Evolutionary conservation across 2,113 vertebrate genomes (phyloP).

Genomic region (Paradisaea rubra): DNA sequence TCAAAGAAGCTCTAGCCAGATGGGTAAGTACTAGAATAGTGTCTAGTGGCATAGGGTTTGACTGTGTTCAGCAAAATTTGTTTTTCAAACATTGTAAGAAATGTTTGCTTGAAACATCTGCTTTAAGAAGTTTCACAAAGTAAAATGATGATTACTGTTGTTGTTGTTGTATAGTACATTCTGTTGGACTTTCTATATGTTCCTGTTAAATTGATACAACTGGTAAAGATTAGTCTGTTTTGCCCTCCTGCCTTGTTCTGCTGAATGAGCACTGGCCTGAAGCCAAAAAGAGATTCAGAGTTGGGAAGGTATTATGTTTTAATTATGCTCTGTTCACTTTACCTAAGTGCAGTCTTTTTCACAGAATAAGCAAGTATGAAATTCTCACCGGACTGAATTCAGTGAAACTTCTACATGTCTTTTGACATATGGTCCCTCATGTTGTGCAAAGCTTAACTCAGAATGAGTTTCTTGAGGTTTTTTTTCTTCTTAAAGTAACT

Average conservation of each 20-base stretch:
- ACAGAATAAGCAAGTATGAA: not conserved
- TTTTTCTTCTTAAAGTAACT: not conserved
- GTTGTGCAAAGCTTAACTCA: not conserved
- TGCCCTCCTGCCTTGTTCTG: not conserved
- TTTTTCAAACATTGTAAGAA: not conserved
- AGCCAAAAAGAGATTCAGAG: not conserved
- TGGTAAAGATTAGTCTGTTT: not conserved
- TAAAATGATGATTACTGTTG: not conserved
- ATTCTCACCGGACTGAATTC: not conserved
- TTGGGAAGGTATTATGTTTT: not conserved
- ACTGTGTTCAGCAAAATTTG: not conserved
- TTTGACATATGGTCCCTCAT: not conserved
- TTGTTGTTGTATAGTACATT: not conserved
- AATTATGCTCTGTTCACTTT: not conserved
- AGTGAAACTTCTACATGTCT: not conserved
- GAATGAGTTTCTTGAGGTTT: not conserved
- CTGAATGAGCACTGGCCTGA: not conserved
- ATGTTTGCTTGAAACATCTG: not conserved
- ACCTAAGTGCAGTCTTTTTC: not conserved
- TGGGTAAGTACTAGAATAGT: constrained; percentile 80
- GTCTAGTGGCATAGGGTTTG: not conserved
- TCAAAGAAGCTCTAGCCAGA: constrained; percentile 88
- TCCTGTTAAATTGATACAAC: not conserved
- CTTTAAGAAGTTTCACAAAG: not conserved
- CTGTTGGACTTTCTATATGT: not conserved